Conservation (phyloP, 2,888 invertebrate species). For the Ashinkailepas kermadecensis region DNA sequence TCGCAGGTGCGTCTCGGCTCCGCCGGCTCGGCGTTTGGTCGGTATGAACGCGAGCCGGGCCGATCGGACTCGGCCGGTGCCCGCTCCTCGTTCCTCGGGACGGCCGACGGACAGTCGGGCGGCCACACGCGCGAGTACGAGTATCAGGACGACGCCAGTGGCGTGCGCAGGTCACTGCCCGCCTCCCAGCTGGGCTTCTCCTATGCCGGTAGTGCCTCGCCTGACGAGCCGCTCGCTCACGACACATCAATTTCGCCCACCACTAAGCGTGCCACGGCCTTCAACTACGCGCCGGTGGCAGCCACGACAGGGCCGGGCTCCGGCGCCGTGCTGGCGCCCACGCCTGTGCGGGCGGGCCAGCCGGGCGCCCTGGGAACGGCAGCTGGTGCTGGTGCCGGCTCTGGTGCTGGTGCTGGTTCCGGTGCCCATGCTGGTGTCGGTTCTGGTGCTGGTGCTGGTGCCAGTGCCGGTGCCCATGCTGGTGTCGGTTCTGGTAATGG, state of each 20-base stretch:
- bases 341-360: conserved; percentile 28
- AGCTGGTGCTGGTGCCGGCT: conserved; percentile 1
- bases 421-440: background rate
- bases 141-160: conserved; percentile 36
- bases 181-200: conserved; percentile 11
- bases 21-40: background rate
- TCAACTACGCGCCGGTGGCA: conserved; percentile 83
- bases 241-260: conserved; percentile 50
- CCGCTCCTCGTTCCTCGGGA: background rate
- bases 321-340: conserved; percentile 26
- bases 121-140: conserved; percentile 30
- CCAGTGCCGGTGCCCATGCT: too few relatives aligned
- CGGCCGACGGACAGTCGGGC: background rate
- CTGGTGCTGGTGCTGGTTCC: background rate
- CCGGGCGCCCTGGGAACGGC: conserved; percentile 24
- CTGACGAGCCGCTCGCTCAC: conserved; percentile 33
- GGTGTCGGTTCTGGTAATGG: too few relatives aligned
- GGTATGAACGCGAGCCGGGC: conserved; percentile 3
- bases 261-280: conserved; percentile 51
- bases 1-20: background rate
- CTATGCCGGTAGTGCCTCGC: conserved; percentile 31
- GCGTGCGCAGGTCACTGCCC: conserved; percentile 37
- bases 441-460: background rate
- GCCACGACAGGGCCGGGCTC: background rate
- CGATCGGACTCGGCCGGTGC: background rate